Base-by-base conservation (phyloP, 2,797 vertebrate species). In the Salarias fasciatus region DNA sequence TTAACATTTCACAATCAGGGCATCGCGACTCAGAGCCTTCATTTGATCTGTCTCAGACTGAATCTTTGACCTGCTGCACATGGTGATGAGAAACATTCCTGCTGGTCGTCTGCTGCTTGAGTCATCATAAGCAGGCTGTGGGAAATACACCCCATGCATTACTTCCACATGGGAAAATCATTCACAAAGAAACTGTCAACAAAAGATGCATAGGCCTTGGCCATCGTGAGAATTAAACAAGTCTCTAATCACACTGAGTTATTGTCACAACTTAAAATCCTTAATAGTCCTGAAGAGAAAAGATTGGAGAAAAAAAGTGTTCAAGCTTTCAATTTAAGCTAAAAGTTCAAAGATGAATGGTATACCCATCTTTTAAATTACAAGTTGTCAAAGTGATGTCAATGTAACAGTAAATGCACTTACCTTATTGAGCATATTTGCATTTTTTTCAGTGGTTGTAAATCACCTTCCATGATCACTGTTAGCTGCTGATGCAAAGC, bases 1-100 rank as follows among this genome's bases (percentile, higher is more conserved):
- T 24, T 24, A 24, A 33, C 31, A 8, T 88, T 87, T 89, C 44
- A 72, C 87, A 84, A 76, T 88, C 80, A 49, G 48, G 71, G 38
- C 43, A 6, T 72, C 71, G 73, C 64, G 61, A 63, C 48, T 43
- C 29, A 48, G 37, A 33, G 50, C 49, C 28, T 31, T 70, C 67
- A 55, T 48, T 43, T 37, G 48, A 38, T 38, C 54, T 30, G 38
- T 84, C 73, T 84, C 79, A 72, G 68, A 63, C 52, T 51, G 40
- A 63, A 75, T 9, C n/a, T 4, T 15, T 63, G 71, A 67, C 37
- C 59, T 57, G 43, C 49, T 53, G 54, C 56, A 40, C 44, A 11
- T 51, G 36, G 47, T 53, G 50, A 80, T 59, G 65, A 60, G 41
- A 69, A 48, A 69, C 73, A 63, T 61, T 57, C 61, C 41, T 8